phyloP scores from a whole-genome alignment of 2,113 vertebrate genomes.

The Callionymus lyra region DNA sequence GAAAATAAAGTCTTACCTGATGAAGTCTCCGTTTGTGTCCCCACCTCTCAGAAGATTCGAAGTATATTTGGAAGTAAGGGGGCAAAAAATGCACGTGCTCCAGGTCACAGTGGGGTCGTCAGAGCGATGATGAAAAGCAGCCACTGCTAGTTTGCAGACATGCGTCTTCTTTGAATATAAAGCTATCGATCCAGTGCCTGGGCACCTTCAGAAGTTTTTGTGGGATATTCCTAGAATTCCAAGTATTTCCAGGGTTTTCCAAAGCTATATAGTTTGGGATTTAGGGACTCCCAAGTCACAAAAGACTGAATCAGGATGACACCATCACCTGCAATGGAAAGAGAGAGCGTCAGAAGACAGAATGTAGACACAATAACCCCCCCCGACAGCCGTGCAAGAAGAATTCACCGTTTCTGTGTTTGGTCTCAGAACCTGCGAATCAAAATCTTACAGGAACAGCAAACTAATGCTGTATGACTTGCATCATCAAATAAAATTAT shows the following conservation, averaged over 20 bases:
- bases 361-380: conserved; percentile 21
- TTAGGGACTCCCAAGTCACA: conserved; percentile 57
- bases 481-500: conserved; percentile 62
- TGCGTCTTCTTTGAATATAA: conserved; percentile 51
- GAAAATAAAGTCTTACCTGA: conserved; percentile 64
- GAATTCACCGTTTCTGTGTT: conserved; percentile 27
- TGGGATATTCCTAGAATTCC: conserved; percentile 67
- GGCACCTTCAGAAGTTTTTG: conserved; percentile 59
- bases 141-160: conserved; percentile 54
- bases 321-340: conserved; percentile 55
- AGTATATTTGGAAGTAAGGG: conserved; percentile 65
- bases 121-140: conserved; percentile 37
- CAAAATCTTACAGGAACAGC: conserved; percentile 47
- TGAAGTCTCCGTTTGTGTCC: conserved; percentile 62
- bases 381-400: conserved; percentile 11
- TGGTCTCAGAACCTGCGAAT: conserved; percentile 35
- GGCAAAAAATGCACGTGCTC: conserved; percentile 67
- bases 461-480: conserved; percentile 58
- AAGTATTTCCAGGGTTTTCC: conserved; percentile 67
- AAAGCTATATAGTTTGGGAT: conserved; percentile 61
- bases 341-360: conserved; percentile 23
- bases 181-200: conserved; percentile 63
- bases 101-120: conserved; percentile 61
- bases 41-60: conserved; percentile 59
- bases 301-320: conserved; percentile 35